These are phyloP conservation scores for Sphyrna mokarran DNA, from an alignment of 2,113 vertebrate species.

Conservation along the genomic window DNA sequence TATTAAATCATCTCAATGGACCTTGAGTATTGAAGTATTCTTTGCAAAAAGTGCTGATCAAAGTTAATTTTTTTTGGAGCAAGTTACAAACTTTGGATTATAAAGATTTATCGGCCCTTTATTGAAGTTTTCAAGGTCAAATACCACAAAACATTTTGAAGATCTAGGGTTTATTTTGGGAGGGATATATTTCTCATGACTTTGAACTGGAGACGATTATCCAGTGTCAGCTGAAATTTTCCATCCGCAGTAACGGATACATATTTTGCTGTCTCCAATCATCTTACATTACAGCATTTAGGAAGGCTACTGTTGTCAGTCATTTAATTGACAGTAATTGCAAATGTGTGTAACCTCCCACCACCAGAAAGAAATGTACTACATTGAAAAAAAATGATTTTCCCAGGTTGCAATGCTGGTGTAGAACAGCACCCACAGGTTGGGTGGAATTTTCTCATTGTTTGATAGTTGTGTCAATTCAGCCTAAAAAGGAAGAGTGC, in stretches of 20 bases:
- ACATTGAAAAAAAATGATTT: background rate
- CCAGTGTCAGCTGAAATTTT: background rate
- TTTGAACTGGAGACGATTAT: slow-evolving; percentile 19
- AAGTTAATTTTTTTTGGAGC: background rate
- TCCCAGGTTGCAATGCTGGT: background rate
- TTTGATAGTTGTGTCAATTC: no score
- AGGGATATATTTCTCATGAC: slow-evolving; percentile 16
- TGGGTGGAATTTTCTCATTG: no score
- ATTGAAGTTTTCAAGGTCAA: slow-evolving; percentile 16
- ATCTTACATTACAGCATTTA: background rate
- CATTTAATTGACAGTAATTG: background rate
- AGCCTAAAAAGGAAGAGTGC: no score
- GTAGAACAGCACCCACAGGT: background rate
- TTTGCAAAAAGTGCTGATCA: background rate
- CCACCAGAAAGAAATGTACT: background rate
- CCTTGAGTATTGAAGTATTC: background rate
- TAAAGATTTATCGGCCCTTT: background rate
- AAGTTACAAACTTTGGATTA: background rate
- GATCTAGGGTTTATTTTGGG: slow-evolving; percentile 9
- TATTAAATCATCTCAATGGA: background rate
- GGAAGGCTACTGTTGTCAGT: slow-evolving; percentile 2
- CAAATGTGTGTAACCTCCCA: background rate
- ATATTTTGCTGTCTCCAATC: slow-evolving; percentile 16
- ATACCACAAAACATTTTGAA: background rate
- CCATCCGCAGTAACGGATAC: slow-evolving; percentile 20